Evolutionary conservation across 92 coral and sea anemone genomes (phyloP), one percentile per base, ranked within the genome.

Genomic region (Metridium senile): DNA sequence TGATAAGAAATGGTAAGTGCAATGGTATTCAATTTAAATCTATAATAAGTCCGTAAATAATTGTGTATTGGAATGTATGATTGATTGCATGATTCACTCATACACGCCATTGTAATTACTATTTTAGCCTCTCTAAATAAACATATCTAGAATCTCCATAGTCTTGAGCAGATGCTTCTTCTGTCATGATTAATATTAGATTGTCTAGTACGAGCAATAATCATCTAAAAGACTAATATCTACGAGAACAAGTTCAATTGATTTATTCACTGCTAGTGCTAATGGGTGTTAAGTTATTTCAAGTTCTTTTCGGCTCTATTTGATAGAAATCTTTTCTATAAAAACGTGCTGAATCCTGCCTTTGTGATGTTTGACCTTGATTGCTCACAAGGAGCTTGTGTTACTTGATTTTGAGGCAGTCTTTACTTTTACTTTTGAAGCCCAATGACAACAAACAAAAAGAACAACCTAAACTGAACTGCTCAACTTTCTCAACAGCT

Each of bases 1-100:
- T 1, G 26, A 39, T 27, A 62, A 4, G 1, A 56, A 62, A 58
- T 87, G 91, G 91, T 87, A 69, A 58, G 87, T 72, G 2, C 9
- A 11, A 18, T 26, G 61, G 20, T 59, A 22, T 59, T 22, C 31
- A 23, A 23, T 23, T 59, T 16, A 54, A 21, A 21, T 39, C 13
- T 39, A 39, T n/a, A n/a, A n/a, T n/a, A n/a, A n/a, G n/a, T n/a
- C n/a, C n/a, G n/a, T n/a, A n/a, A n/a, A n/a, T n/a, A n/a, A n/a
- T n/a, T n/a, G 65, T n/a, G 65, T 31, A 58, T 58, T 58, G 65
- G 65, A 58, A 58, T 58, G 21, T 58, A 8, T 58, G 31, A 58
- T 58, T 58, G 65, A 1, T 1, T 58, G 65, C 30, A 58, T 58
- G 19, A 58, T 58, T 58, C 9, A 58, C n/a, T n/a, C n/a, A n/a